Conservation (phyloP, 2,888 invertebrate genomes). For the Nomada goodeniana region DNA sequence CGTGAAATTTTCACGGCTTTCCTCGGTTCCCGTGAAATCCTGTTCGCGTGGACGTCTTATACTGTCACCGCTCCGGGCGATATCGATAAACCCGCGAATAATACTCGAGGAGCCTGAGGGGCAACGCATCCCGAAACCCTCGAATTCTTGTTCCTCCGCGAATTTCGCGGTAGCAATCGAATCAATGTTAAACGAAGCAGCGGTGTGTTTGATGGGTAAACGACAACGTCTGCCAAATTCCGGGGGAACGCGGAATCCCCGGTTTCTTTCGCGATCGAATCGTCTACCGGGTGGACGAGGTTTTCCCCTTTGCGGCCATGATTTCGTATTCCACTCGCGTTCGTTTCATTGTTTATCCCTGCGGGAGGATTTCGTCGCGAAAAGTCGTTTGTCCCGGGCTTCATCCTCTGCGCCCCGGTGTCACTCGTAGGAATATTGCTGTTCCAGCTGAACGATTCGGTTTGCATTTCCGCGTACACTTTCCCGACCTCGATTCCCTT, state of each 20-base stretch:
- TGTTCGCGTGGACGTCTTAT: not conserved
- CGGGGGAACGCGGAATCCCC: not conserved
- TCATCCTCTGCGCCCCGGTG: not conserved
- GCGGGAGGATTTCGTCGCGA: constrained; percentile 39
- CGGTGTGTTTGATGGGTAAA: not conserved
- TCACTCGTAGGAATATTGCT: not conserved
- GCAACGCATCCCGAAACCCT: too few species aligned
- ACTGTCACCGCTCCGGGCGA: not conserved
- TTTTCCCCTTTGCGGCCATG: not conserved
- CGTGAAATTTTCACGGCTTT: not conserved
- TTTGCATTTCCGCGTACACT: constrained; percentile 17
- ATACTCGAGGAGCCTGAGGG: not conserved
- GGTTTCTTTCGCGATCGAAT: not conserved
- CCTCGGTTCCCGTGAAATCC: not conserved
- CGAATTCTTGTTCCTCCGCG: not conserved
- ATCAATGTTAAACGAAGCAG: not conserved
- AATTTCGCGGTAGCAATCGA: not conserved
- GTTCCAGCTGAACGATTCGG: constrained; percentile 30
- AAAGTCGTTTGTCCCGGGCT: constrained; percentile 20
- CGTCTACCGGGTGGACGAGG: not conserved
- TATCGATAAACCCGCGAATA: not conserved
- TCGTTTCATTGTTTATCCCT: constrained; percentile 45
- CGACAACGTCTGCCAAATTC: constrained; percentile 3
- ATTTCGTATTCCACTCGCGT: constrained; percentile 37
- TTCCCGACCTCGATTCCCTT: constrained; percentile 19